phyloP scores from a whole-genome alignment of 2,797 vertebrate species.

The Rousettus madagascariensis region DNA sequence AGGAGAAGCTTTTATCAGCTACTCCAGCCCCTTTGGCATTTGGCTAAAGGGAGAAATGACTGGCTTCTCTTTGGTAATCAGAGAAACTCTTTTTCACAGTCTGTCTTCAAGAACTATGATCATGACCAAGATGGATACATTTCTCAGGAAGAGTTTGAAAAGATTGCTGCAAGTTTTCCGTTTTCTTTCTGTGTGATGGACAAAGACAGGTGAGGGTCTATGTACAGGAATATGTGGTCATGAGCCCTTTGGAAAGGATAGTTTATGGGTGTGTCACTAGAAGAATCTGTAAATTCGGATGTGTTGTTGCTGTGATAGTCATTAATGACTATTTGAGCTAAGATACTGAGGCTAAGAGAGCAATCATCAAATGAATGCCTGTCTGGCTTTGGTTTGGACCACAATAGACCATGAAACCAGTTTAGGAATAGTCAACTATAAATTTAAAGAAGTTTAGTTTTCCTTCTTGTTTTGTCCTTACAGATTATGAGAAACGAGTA shows the following conservation, averaged over 20 bases:
- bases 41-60: background rate
- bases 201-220: conserved; percentile 93
- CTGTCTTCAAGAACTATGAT: conserved; percentile 98
- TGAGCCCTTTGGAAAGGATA: background rate
- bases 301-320: background rate
- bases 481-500: background rate
- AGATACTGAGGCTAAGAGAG: background rate
- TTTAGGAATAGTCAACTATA: background rate
- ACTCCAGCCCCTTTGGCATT: background rate
- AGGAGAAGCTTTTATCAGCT: background rate
- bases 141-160: conserved; percentile 96
- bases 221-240: background rate
- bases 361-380: background rate
- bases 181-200: conserved; percentile 97
- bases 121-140: conserved; percentile 97
- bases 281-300: background rate
- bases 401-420: background rate
- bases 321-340: background rate
- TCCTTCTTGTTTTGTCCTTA: background rate
- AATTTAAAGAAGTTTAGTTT: background rate
- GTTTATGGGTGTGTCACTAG: background rate
- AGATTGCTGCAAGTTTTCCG: conserved; percentile 95
- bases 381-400: background rate
- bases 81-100: conserved; percentile 84
- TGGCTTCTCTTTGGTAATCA: background rate